A percentile compares a stretch with the other conserved stretches of the same genome.
Conservation (phyloP, 1,140 invertebrate species). For the Acyrthosiphon pisum region DNA sequence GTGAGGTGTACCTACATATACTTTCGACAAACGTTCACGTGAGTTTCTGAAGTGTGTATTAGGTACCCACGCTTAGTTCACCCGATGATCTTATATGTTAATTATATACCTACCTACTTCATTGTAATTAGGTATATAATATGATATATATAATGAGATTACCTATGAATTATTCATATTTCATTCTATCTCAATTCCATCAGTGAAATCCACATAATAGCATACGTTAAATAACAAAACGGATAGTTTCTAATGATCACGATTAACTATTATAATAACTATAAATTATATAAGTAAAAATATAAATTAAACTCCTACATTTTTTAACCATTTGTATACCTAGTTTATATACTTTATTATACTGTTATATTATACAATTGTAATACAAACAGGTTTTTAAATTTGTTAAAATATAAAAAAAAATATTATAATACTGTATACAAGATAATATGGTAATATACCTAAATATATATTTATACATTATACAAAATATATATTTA, state of each 20-base stretch:
- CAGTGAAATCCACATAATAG: not conserved
- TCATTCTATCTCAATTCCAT: not conserved
- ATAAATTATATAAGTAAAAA: not conserved
- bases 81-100: not conserved
- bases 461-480: no score
- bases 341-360: no score
- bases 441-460: not conserved
- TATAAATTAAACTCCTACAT: not conserved
- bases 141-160: not conserved
- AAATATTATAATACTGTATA: no score
- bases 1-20: not conserved
- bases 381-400: not conserved
- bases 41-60: not conserved
- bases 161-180: not conserved
- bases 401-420: not conserved
- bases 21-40: not conserved
- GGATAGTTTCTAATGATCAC: not conserved
- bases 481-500: no score
- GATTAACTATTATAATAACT: no score
- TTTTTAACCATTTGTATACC: not conserved
- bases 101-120: not conserved
- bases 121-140: not conserved
- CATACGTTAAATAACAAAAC: not conserved
- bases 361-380: not conserved
- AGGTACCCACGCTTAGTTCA: not conserved